Base-by-base conservation (phyloP, 2,888 invertebrate species). In the Synergus itoensis region DNA sequence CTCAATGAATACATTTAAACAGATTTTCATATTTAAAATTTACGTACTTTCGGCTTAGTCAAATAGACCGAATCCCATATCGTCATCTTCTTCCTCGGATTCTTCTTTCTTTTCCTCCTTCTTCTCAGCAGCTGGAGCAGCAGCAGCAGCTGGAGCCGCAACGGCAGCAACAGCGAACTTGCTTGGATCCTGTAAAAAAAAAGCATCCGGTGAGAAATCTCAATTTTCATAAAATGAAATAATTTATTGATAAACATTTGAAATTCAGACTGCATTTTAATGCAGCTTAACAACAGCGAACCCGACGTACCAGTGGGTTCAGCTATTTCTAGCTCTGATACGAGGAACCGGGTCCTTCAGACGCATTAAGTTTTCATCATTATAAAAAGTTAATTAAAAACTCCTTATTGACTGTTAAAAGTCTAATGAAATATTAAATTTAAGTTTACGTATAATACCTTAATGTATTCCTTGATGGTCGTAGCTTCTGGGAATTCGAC, bases 21-120 rank as follows among this genome's bases (percentile, higher is more conserved):
- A 18, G 28, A 36, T 53, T 64, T 1, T 28, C 48, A 21, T 48
- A 77, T 76, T 75, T 63, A 4, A 77, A 40, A 64, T 45, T 75
- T 21, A 57, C 36, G 16, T 14, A 62, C 62, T 28, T 28, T 62
- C 2, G 53, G 60, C 63, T 94, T 97, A 97, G 93, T 97, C 97
- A 91, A 97, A 98, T 40, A 98, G 96, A 93, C 98, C 99, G 93
- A 99, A 98, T 93, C 99, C 99, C 98, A 99, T 98, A 93, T 99
- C 99, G 88, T 99, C 99, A 89, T 96, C 96, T 86, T 98, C 98
- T 83, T 95, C 95, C 91, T 96, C 96, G 8, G 95, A 94, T 80
- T 96, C 97, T 89, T 97, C 94, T 86, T 94, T 94, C 89, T 93
- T 93, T 80, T 93, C 93, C 85, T 93, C 97, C 88, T 96, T 96